Percentiles rank a stretch among this genome's conserved stretches.
Evolutionary conservation across 2,888 invertebrate genomes (phyloP).

Genomic region (Tenthredo amoena): DNA sequence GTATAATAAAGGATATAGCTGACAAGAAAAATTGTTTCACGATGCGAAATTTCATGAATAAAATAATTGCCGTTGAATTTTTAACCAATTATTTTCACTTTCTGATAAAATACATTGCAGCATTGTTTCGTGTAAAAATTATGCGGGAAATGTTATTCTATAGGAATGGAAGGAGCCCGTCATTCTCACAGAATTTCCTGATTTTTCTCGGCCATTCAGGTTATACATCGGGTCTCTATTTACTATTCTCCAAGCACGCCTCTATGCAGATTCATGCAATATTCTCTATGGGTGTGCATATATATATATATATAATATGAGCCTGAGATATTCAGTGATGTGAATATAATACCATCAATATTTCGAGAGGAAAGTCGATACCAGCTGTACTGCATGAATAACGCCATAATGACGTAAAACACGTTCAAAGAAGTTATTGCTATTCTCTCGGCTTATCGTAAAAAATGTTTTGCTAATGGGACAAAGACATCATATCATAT

Average conservation of each 20-base stretch:
- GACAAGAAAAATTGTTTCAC: not conserved
- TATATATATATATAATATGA: not conserved
- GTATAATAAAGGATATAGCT: not conserved
- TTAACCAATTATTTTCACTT: no score
- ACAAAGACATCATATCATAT: not conserved
- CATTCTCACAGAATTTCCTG: not conserved
- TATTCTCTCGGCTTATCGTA: not conserved
- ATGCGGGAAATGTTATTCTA: not conserved
- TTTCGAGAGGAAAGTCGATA: not conserved
- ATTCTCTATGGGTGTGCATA: slow-evolving; percentile 2
- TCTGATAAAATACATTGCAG: no score
- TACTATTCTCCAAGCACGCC: not conserved
- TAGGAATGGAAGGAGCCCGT: not conserved
- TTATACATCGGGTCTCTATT: not conserved
- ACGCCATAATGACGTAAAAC: not conserved
- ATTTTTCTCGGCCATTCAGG: not conserved
- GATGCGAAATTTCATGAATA: not conserved
- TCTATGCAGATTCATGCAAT: not conserved
- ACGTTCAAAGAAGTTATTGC: no score
- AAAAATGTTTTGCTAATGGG: not conserved
- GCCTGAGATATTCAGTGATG: slow-evolving; percentile 1
- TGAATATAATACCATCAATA: not conserved
- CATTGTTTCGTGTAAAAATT: not conserved
- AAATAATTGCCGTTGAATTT: no score
- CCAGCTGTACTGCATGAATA: not conserved